Evolutionary conservation across 2,888 invertebrate genomes (phyloP).

Genomic region (Sylvicola fuscatus): DNA sequence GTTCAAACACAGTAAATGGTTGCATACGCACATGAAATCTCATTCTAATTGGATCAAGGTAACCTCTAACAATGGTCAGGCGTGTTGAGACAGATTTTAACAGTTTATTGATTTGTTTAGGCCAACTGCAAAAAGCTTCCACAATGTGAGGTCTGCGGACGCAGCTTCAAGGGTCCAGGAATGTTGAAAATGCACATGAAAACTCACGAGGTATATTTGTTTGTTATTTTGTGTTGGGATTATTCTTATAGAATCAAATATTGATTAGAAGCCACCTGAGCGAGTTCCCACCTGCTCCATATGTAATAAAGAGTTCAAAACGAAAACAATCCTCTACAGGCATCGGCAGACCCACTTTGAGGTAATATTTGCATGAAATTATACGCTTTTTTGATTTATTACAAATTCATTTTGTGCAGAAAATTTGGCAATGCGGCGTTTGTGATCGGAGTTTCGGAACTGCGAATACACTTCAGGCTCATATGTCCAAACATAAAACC

Average conservation of each 20-base stretch:
- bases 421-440: constrained; percentile 28
- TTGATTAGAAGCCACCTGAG: constrained; percentile 25
- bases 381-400: no score
- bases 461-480: constrained; percentile 29
- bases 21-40: constrained; percentile 38
- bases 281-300: constrained; percentile 38
- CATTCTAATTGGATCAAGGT: constrained; percentile 40
- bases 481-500: constrained; percentile 30
- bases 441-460: constrained; percentile 31
- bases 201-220: constrained; percentile 28
- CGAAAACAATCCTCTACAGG: constrained; percentile 36
- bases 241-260: background rate
- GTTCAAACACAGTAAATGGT: constrained; percentile 37
- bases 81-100: background rate
- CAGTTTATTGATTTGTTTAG: constrained; percentile 9
- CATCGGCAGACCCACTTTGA: constrained; percentile 41
- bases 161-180: constrained; percentile 42
- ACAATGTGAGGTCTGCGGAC: constrained; percentile 35
- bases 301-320: constrained; percentile 35
- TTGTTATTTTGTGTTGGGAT: background rate
- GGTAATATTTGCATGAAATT: constrained; percentile 7
- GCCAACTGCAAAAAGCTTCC: constrained; percentile 45
- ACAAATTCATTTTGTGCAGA: constrained; percentile 9
- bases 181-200: constrained; percentile 47
- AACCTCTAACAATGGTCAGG: no score